A percentile compares a stretch with the other conserved stretches of the same genome.
These are phyloP conservation scores for Choristoneura rosaceana DNA, from an alignment of 2,888 invertebrate species.

Conservation along the genomic window DNA sequence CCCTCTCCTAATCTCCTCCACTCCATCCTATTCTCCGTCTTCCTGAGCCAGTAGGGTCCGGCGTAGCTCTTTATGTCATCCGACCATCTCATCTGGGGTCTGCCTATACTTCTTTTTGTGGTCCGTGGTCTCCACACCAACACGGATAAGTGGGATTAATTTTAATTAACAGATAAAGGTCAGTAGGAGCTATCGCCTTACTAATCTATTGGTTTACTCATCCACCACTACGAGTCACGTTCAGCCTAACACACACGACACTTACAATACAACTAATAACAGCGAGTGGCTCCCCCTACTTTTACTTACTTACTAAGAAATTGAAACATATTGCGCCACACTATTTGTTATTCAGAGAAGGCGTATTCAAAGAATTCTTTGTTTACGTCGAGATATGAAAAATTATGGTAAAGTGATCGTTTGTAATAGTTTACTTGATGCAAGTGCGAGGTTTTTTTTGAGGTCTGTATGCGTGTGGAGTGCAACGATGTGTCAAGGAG, in stretches of 20 bases:
- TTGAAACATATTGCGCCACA: constrained; percentile 42
- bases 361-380: constrained; percentile 36
- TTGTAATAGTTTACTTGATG: constrained; percentile 34
- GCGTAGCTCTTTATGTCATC: no score
- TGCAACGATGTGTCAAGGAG: constrained; percentile 26
- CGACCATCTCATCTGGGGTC: no score
- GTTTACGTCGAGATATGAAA: constrained; percentile 29
- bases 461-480: background rate
- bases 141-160: no score
- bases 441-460: constrained; percentile 25
- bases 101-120: no score
- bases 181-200: no score
- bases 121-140: no score
- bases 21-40: no score
- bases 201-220: no score
- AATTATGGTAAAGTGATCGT: constrained; percentile 34
- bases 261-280: constrained; percentile 40
- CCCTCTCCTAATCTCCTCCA: no score
- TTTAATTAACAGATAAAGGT: no score
- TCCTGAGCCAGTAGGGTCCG: no score
- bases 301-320: constrained; percentile 39
- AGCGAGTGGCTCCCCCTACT: constrained; percentile 34
- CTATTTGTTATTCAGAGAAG: constrained; percentile 42
- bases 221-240: constrained; percentile 22
- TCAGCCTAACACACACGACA: constrained; percentile 36